phyloP scores from a whole-genome alignment of 1,140 invertebrate genomes.

The Halesus radiatus region DNA sequence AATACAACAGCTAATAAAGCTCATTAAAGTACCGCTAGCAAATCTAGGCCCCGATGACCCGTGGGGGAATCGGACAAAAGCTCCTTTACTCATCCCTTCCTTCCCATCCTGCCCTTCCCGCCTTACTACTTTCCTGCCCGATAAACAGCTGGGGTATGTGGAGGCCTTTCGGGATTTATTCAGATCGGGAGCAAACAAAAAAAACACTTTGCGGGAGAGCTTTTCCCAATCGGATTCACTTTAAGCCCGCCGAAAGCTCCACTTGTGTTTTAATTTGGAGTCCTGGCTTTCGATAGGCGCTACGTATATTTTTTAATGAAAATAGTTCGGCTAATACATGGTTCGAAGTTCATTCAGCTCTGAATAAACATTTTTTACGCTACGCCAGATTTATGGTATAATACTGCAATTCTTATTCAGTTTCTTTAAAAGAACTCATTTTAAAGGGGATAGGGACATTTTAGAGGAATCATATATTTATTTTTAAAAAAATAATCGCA shows the following conservation, averaged over 20 bases:
- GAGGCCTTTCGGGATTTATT: conserved; percentile 21
- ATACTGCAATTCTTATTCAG: background rate
- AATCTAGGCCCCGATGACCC: background rate
- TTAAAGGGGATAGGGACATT: too few species aligned
- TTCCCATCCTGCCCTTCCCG: too few species aligned
- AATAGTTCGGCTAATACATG: too few species aligned
- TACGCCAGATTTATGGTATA: too few species aligned
- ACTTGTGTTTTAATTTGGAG: conserved; percentile 24
- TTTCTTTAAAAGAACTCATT: too few species aligned
- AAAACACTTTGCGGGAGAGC: conserved; percentile 25
- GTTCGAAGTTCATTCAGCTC: too few species aligned
- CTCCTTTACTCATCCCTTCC: background rate
- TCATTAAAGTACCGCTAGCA: background rate
- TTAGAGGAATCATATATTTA: too few species aligned
- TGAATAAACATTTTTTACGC: too few species aligned
- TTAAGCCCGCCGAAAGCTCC: background rate
- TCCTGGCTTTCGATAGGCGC: background rate
- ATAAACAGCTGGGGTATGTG: conserved; percentile 14
- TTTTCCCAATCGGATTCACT: conserved; percentile 21
- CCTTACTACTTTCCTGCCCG: background rate
- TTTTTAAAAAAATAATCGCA: too few species aligned
- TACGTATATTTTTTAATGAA: background rate
- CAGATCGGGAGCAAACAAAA: conserved; percentile 30
- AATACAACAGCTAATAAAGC: background rate
- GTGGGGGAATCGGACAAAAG: background rate